These are phyloP conservation scores for Nemapogon koenigi DNA, from an alignment of 2,888 invertebrate species.

Conservation along the genomic window DNA sequence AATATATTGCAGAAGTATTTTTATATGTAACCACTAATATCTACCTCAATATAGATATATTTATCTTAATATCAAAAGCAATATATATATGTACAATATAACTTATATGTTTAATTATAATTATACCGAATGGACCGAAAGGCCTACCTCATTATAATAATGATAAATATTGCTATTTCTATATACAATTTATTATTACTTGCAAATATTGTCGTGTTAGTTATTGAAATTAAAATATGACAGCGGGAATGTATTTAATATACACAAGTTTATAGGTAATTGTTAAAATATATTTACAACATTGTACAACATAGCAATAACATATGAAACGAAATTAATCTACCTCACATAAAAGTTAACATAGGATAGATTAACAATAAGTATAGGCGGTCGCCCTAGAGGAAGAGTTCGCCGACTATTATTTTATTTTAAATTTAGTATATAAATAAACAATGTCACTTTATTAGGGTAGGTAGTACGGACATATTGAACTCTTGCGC, in stretches of 20 bases:
- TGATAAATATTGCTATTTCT: slow-evolving; percentile 1
- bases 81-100: slow-evolving; percentile 10
- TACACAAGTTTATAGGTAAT: slow-evolving; percentile 23
- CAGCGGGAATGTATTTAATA: background rate
- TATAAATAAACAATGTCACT: no score
- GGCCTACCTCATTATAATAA: slow-evolving; percentile 8
- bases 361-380: no score
- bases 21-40: slow-evolving; percentile 47
- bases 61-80: slow-evolving; percentile 12
- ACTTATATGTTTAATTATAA: slow-evolving; percentile 1
- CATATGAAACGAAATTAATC: slow-evolving; percentile 48
- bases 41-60: slow-evolving; percentile 52
- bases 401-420: no score
- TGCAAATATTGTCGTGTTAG: slow-evolving; percentile 1
- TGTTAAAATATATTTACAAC: slow-evolving; percentile 44
- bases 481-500: no score
- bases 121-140: slow-evolving; percentile 5
- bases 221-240: slow-evolving; percentile 1
- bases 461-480: no score
- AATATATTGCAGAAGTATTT: slow-evolving; percentile 63
- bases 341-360: slow-evolving; percentile 61
- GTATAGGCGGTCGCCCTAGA: no score
- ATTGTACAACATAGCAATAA: slow-evolving; percentile 50
- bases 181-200: slow-evolving; percentile 3
- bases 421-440: no score